Percentiles rank a stretch among this genome's conserved stretches.
phyloP scores from a whole-genome alignment of 1,140 invertebrate species.

The Oryzaephilus surinamensis region DNA sequence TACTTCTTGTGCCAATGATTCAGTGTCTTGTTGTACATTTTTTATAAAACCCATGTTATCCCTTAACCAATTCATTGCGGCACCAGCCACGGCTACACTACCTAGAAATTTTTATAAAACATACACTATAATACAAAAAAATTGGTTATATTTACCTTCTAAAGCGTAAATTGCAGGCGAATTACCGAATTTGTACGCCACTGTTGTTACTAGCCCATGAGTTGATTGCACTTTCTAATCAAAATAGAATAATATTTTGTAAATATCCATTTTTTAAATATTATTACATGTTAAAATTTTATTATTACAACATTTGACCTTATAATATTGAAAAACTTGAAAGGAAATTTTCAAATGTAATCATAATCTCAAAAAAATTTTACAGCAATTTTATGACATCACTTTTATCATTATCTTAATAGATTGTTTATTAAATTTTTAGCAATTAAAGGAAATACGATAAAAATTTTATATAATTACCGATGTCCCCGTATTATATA shows the following conservation, averaged over 20 bases:
- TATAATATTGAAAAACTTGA: too few species aligned
- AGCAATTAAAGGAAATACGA: not conserved
- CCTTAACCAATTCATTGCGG: constrained; percentile 77
- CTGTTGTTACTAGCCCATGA: constrained; percentile 87
- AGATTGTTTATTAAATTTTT: too few species aligned
- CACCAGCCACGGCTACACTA: constrained; percentile 86
- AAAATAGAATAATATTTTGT: not conserved
- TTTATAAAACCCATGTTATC: constrained; percentile 74
- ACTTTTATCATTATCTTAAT: too few species aligned
- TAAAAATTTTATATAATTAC: not conserved
- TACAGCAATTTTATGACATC: too few species aligned
- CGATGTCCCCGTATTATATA: constrained; percentile 86
- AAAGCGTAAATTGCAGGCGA: constrained; percentile 75
- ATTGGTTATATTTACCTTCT: constrained; percentile 49
- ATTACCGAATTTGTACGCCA: constrained; percentile 85
- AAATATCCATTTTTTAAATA: too few species aligned
- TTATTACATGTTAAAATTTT: too few species aligned
- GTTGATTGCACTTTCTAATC: constrained; percentile 68
- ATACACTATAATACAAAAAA: too few species aligned
- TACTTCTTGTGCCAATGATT: constrained; percentile 53
- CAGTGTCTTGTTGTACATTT: constrained; percentile 57
- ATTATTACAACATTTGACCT: too few species aligned
- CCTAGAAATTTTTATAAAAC: constrained; percentile 41
- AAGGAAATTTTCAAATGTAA: too few species aligned
- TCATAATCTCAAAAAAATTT: too few species aligned